phyloP scores from a whole-genome alignment of 2,113 vertebrate genomes.

The Crotalus viridis region DNA sequence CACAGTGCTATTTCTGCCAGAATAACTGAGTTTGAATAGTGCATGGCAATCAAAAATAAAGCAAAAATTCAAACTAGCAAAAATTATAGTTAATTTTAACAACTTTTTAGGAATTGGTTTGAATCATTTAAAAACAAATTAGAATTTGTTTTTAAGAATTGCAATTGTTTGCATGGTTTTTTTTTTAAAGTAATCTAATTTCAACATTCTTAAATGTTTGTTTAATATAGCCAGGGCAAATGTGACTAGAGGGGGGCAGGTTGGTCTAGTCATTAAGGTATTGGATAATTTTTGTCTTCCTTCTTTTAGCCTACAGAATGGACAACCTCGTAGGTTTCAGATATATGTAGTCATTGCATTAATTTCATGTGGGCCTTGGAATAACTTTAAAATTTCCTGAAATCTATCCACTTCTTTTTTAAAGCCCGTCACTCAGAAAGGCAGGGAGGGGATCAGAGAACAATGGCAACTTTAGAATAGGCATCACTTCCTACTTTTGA shows the following conservation, averaged over 20 bases:
- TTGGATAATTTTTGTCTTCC: not conserved
- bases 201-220: not conserved
- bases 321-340: not conserved
- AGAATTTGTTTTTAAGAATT: not conserved
- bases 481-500: not conserved
- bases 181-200: not conserved
- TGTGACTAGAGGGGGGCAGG: not conserved
- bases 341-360: not conserved
- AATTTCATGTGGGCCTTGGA: not conserved
- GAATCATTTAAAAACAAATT: not conserved
- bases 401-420: not conserved
- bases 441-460: not conserved
- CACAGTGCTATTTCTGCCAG: not conserved
- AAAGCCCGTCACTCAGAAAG: not conserved
- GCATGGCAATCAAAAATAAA: not conserved
- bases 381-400: not conserved
- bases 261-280: not conserved
- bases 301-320: not conserved
- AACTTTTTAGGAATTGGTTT: not conserved
- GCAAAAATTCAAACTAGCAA: not conserved
- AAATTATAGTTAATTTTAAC: not conserved
- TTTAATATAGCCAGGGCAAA: not conserved
- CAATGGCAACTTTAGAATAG: not conserved
- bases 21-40: not conserved
- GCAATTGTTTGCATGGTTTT: not conserved